Evolutionary conservation across 2,888 invertebrate species (phyloP).

Genomic region (Colletes collaris): DNA sequence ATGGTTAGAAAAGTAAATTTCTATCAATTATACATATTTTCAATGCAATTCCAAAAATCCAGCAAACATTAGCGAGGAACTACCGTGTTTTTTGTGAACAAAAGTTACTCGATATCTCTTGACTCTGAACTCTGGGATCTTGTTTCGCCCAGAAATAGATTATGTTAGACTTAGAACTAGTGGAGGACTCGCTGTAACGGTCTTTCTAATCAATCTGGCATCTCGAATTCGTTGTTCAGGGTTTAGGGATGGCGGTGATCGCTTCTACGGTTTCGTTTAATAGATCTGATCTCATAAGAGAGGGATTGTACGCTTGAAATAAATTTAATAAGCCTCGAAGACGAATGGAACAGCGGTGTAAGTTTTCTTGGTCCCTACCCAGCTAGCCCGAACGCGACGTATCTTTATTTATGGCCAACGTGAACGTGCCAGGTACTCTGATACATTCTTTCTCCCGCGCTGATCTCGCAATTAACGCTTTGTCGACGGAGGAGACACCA

Average conservation of each 20-base stretch:
- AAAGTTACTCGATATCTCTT: no score
- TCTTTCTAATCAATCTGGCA: slow-evolving; percentile 6
- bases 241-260: not conserved
- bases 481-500: no score
- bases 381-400: slow-evolving; percentile 25
- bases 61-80: no score
- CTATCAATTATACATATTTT: no score
- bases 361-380: slow-evolving; percentile 51
- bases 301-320: slow-evolving; percentile 35
- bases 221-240: slow-evolving; percentile 16
- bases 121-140: no score
- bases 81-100: no score
- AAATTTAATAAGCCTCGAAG: slow-evolving; percentile 18
- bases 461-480: not conserved
- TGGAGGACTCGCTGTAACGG: no score
- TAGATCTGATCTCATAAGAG: slow-evolving; percentile 27
- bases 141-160: no score
- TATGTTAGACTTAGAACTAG: no score
- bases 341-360: slow-evolving; percentile 12
- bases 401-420: slow-evolving; percentile 41
- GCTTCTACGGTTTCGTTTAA: slow-evolving; percentile 25
- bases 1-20: no score
- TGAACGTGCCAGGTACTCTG: slow-evolving; percentile 29
- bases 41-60: no score
- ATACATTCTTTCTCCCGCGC: slow-evolving; percentile 4